phyloP scores from a whole-genome alignment of 2,113 vertebrate genomes.

The Chiloscyllium plagiosum region DNA sequence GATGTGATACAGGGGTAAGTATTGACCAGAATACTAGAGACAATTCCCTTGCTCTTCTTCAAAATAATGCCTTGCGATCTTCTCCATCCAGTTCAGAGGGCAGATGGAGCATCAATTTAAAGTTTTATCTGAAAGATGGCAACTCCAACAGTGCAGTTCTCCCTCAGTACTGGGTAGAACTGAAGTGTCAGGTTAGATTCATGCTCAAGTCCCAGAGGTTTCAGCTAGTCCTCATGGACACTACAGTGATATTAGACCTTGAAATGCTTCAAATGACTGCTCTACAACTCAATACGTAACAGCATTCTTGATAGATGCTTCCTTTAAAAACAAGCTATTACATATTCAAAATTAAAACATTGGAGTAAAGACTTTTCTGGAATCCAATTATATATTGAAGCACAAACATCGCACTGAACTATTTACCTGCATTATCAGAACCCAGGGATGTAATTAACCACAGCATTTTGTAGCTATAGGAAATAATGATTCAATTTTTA shows the following conservation, averaged over 20 bases:
- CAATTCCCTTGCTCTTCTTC: not conserved
- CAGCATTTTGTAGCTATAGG: not conserved
- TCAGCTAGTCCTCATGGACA: not conserved
- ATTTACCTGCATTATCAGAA: constrained; percentile 19
- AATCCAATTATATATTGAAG: not conserved
- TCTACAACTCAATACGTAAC: not conserved
- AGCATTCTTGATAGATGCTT: not conserved
- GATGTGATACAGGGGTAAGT: too few relatives aligned
- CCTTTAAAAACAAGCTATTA: not conserved
- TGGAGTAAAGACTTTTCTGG: not conserved
- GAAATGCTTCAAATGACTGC: not conserved
- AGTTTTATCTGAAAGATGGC: not conserved
- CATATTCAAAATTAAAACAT: not conserved
- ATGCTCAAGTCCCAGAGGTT: too few relatives aligned
- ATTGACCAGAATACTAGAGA: too few relatives aligned
- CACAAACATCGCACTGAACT: not conserved
- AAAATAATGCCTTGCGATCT: too few relatives aligned
- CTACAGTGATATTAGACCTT: not conserved
- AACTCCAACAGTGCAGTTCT: not conserved
- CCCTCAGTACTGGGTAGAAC: not conserved
- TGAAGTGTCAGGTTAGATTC: not conserved
- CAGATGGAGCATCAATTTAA: not conserved
- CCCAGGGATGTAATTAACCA: not conserved
- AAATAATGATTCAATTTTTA: not conserved
- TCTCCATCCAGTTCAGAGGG: not conserved